Evolutionary conservation across 2,888 invertebrate genomes (phyloP).

Genomic region (Macaria notata): DNA sequence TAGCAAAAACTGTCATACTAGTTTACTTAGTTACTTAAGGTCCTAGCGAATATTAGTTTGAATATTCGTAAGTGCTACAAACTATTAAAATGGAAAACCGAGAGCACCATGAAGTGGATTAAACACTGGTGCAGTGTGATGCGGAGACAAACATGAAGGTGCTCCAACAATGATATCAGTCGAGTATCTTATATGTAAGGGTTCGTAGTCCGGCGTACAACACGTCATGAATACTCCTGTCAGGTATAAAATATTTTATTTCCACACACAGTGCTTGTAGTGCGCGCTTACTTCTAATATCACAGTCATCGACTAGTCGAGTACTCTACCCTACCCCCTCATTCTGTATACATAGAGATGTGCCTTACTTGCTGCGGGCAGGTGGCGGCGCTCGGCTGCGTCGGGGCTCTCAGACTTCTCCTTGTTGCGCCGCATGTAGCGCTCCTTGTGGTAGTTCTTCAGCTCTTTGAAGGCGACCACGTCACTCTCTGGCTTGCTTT

Average conservation of each 20-base stretch:
- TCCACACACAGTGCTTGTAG: conserved; percentile 48
- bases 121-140: conserved; percentile 18
- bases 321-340: conserved; percentile 16
- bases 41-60: too few species aligned
- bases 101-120: conserved; percentile 2
- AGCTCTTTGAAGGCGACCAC: conserved; percentile 80
- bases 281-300: conserved; percentile 59
- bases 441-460: conserved; percentile 81
- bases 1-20: too few species aligned
- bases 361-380: conserved; percentile 75
- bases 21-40: too few species aligned
- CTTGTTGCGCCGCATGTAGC: conserved; percentile 85
- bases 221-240: conserved; percentile 71
- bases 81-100: too few species aligned
- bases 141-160: conserved; percentile 22
- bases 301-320: conserved; percentile 48
- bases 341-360: conserved; percentile 47
- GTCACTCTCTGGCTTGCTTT: conserved; percentile 42
- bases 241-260: conserved; percentile 75
- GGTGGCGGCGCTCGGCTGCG: conserved; percentile 36
- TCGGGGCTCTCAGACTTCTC: conserved; percentile 83
- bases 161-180: conserved; percentile 7
- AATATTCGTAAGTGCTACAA: too few species aligned
- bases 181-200: conserved; percentile 51
- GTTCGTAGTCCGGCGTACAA: conserved; percentile 54